Percentiles rank a stretch among this genome's conserved stretches.
Conservation (phyloP, 2,113 vertebrate genomes). For the Dromaius novaehollandiae region DNA sequence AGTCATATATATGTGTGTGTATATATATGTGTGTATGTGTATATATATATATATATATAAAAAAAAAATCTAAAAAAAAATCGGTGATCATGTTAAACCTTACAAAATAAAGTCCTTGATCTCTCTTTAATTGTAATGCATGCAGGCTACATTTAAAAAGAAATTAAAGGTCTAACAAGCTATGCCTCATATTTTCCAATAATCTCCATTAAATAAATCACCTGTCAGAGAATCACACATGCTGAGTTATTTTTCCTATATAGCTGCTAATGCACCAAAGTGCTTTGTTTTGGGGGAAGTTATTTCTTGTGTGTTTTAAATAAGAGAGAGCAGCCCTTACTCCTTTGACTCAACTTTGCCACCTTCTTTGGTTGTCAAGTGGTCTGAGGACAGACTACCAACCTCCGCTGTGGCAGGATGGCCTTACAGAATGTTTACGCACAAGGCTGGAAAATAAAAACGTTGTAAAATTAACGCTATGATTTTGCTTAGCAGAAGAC, state of each 20-base stretch:
- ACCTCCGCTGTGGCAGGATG: fast-evolving
- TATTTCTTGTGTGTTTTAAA: background rate
- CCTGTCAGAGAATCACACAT: no score
- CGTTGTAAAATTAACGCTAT: background rate
- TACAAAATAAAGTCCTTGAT: background rate
- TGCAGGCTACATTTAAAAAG: background rate
- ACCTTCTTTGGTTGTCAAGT: background rate
- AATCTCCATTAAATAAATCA: background rate
- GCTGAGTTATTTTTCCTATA: no score
- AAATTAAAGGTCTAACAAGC: background rate
- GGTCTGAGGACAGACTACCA: background rate
- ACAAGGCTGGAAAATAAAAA: background rate
- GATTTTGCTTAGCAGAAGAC: background rate
- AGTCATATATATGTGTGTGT: no score
- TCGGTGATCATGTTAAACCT: background rate
- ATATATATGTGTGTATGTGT: no score
- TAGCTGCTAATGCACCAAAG: background rate
- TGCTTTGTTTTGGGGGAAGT: background rate
- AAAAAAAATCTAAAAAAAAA: background rate
- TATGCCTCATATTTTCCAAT: background rate
- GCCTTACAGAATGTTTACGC: background rate
- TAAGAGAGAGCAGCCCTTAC: background rate
- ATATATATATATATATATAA: background rate
- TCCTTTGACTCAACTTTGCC: background rate
- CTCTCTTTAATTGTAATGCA: background rate